Base-by-base conservation (phyloP, 2,113 vertebrate species). In the Petroica traversi region DNA sequence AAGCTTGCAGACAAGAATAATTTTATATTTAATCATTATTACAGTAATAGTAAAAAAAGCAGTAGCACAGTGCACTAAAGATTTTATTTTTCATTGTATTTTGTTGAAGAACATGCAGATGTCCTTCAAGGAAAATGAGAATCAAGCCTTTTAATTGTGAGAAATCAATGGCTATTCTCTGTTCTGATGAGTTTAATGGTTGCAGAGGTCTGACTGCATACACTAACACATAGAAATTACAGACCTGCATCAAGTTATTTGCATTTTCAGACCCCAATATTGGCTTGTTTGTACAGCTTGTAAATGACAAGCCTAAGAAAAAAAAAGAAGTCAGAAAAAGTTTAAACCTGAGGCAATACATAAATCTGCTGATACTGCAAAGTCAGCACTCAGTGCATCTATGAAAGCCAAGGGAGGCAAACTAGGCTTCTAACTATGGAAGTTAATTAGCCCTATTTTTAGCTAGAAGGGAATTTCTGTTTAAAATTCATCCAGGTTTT, bases 321-420 rank as follows among this genome's bases (percentile, higher is more conserved):
- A 62, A 41, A 75, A 79, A 87, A 40, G 2, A 88, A 64, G 34
- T 36, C 63, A 69, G 26, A 40, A 88, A 68, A 94, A 73, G 17
- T 57, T 54, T 87, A 66, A 95, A 94, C 62, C 49, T 31, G 31
- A 85, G 71, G 67, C 87, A 90, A 31, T 71, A 66, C 33, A 51
- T 85, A 92, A 96, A 94, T 71, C 28, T 83, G 63, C 85, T 94
- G 92, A 71, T 84, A 84, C n/a, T 92, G 82, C 75, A 80, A 89
- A 96, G 49, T n/a, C 43, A 83, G 71, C 49, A 62, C 8, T 54
- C 11, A 48, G 17, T 81, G 43, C 40, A 85, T 54, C 72, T 43
- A 31, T 69, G 43, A 75, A 77, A 95, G 72, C 46, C 71, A 93
- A 67, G 25, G 43, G 41, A 88, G 64, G 45, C 8, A 33, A 92